Evolutionary conservation across 2,797 vertebrate species (phyloP).

Genomic region (Hafferia zeledoni): DNA sequence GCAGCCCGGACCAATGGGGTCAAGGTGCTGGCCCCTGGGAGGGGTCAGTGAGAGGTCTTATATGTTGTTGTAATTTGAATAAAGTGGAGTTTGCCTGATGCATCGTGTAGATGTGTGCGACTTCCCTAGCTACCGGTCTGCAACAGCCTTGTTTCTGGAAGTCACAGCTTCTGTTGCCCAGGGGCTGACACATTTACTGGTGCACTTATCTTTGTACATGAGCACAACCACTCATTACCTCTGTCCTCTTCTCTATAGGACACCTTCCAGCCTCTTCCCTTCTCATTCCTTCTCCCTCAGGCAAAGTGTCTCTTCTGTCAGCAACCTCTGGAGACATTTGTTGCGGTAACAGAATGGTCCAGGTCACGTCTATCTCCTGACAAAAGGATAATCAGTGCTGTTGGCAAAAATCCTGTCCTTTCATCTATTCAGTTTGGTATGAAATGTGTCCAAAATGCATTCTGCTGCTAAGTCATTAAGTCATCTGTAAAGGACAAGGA

Average conservation of each 20-base stretch:
- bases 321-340: slow-evolving; percentile 22
- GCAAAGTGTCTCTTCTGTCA: slow-evolving; percentile 9
- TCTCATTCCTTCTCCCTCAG: slow-evolving; percentile 15
- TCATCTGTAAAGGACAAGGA: slow-evolving; percentile 21
- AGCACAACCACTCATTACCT: slow-evolving; percentile 45
- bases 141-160: not conserved
- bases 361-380: not conserved
- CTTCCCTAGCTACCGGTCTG: too few relatives aligned
- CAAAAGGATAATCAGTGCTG: slow-evolving; percentile 35
- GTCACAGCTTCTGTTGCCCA: not conserved
- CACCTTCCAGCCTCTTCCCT: slow-evolving; percentile 35
- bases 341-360: not conserved
- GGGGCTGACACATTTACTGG: slow-evolving; percentile 46
- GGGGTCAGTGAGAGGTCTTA: too few relatives aligned
- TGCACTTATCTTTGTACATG: slow-evolving; percentile 30
- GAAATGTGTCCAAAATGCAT: not conserved
- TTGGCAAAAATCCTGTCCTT: slow-evolving; percentile 19
- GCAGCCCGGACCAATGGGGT: too few relatives aligned
- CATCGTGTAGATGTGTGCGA: too few relatives aligned
- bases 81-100: too few relatives aligned
- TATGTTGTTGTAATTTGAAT: too few relatives aligned
- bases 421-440: not conserved
- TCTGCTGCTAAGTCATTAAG: not conserved
- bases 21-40: too few relatives aligned
- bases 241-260: not conserved